These are phyloP conservation scores for Megalops cyprinoides DNA, from an alignment of 2,797 vertebrate genomes.

Conservation along the genomic window DNA sequence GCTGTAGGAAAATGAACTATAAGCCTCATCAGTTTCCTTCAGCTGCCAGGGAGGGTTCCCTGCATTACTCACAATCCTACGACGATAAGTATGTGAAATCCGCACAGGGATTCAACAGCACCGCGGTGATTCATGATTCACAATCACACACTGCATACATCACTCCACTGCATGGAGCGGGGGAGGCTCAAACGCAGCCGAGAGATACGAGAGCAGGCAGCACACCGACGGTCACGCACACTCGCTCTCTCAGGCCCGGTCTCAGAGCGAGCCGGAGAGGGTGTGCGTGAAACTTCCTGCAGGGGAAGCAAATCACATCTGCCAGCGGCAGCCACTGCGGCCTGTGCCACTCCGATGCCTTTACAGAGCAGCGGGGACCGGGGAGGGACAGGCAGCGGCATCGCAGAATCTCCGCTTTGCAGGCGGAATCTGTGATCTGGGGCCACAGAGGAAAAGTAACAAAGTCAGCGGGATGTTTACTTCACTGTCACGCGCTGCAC, in stretches of 20 bases:
- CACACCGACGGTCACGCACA: background rate
- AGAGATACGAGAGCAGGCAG: background rate
- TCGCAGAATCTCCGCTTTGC: background rate
- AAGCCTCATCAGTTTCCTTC: constrained; percentile 40
- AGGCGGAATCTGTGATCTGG: background rate
- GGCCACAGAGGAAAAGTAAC: constrained; percentile 17
- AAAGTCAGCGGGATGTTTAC: constrained; percentile 35
- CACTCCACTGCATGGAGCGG: background rate
- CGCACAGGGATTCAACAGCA: background rate
- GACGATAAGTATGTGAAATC: constrained; percentile 55
- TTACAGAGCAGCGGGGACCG: background rate
- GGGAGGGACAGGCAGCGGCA: background rate
- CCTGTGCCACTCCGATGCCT: background rate
- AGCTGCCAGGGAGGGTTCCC: constrained; percentile 36
- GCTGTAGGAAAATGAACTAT: constrained; percentile 51
- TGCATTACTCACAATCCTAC: constrained; percentile 36
- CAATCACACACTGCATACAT: background rate
- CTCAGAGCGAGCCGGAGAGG: too few species aligned
- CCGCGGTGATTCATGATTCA: background rate
- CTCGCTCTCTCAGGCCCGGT: too few species aligned
- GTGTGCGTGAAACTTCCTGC: too few species aligned
- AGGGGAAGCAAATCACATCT: background rate
- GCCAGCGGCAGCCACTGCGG: background rate
- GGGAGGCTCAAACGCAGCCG: background rate
- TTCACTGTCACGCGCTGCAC: constrained; percentile 34